These are phyloP conservation scores for Lucinisca nassula DNA, from an alignment of 2,888 invertebrate species.

Conservation along the genomic window DNA sequence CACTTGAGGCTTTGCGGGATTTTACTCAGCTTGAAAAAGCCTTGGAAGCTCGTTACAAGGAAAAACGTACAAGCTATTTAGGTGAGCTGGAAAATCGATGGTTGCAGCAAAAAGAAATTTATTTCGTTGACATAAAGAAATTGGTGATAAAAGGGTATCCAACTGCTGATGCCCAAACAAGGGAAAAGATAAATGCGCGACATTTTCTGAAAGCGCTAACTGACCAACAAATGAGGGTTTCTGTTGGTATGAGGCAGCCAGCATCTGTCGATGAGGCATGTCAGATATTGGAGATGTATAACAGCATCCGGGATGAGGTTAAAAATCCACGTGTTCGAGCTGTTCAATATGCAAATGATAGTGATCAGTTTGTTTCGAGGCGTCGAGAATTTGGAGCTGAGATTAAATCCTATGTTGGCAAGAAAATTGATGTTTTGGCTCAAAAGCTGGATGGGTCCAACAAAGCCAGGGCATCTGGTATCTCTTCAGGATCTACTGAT, in stretches of 20 bases:
- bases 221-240: slow-evolving; percentile 43
- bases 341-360: neutral
- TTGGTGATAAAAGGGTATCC: slow-evolving; percentile 50
- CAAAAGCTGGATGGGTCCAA: neutral
- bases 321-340: neutral
- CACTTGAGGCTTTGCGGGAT: neutral
- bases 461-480: neutral
- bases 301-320: slow-evolving; percentile 54
- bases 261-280: slow-evolving; percentile 55
- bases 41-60: slow-evolving; percentile 15
- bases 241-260: slow-evolving; percentile 62
- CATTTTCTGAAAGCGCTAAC: slow-evolving; percentile 56
- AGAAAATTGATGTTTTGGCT: neutral
- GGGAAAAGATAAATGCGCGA: slow-evolving; percentile 53
- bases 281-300: slow-evolving; percentile 48
- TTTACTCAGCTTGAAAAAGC: neutral
- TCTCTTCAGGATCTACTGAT: neutral
- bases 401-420: slow-evolving; percentile 29
- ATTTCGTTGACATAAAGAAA: slow-evolving; percentile 46
- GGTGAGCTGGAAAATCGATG: slow-evolving; percentile 48
- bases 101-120: slow-evolving; percentile 39
- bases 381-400: slow-evolving; percentile 13
- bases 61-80: slow-evolving; percentile 36
- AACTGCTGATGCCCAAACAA: slow-evolving; percentile 42
- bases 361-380: slow-evolving; percentile 31